Evolutionary conservation across 2,113 vertebrate genomes (phyloP).

Genomic region (Corythaeola cristata): DNA sequence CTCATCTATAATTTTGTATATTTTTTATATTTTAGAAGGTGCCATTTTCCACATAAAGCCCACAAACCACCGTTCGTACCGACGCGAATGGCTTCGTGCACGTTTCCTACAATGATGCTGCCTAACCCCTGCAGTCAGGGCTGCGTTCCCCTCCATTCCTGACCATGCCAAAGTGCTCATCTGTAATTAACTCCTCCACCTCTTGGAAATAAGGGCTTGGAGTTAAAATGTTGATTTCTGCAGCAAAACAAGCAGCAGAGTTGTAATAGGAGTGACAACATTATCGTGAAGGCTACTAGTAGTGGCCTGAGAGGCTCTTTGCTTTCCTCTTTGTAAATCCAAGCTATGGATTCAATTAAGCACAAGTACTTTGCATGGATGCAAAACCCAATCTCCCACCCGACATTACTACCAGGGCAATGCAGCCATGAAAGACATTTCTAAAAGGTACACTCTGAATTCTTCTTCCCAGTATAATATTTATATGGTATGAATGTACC

Average conservation of each 20-base stretch:
- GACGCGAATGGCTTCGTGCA: rapidly evolving
- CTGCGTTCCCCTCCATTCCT: neutral
- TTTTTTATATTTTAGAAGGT: neutral
- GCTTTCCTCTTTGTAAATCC: neutral
- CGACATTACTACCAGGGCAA: neutral
- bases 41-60: neutral
- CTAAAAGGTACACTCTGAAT: neutral
- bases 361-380: neutral
- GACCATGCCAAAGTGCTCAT: neutral
- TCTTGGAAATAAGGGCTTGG: neutral
- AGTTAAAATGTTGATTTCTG: neutral
- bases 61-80: neutral
- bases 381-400: neutral
- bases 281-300: neutral
- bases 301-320: neutral
- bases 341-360: neutral
- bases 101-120: neutral
- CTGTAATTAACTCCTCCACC: neutral
- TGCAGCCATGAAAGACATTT: neutral
- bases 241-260: neutral
- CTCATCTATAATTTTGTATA: neutral
- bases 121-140: neutral
- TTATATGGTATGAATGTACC: neutral
- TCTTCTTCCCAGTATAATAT: neutral
- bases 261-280: neutral